phyloP scores from a whole-genome alignment of 2,797 vertebrate species.

The Coilia nasus region DNA sequence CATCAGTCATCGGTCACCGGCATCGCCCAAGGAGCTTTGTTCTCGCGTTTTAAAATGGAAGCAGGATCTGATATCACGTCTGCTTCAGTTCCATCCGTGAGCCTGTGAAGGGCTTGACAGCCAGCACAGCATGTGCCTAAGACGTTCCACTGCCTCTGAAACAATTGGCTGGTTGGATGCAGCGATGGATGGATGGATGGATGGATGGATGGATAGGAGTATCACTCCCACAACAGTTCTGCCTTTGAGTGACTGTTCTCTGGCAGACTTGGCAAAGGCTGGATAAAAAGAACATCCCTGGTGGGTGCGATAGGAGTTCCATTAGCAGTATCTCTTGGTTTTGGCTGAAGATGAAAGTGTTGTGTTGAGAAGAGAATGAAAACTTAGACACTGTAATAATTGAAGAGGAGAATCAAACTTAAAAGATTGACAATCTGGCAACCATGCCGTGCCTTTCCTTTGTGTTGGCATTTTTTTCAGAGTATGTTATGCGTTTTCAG shows the following conservation, averaged over 20 bases:
- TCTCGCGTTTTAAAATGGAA: slow-evolving; percentile 31
- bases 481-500: background rate
- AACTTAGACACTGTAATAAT: background rate
- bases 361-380: background rate
- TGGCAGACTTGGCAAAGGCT: background rate
- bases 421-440: background rate
- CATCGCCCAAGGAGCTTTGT: slow-evolving; percentile 38
- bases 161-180: background rate
- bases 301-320: background rate
- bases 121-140: background rate
- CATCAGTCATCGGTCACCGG: background rate
- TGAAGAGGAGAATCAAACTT: background rate
- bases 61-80: background rate
- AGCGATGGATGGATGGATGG: background rate
- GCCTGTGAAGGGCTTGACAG: background rate
- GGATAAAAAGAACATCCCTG: background rate
- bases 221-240: background rate
- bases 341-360: background rate
- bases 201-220: background rate
- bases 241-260: slow-evolving; percentile 2
- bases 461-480: background rate
- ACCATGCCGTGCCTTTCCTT: background rate
- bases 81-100: background rate
- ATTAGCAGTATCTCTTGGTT: background rate
- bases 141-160: background rate